Evolutionary conservation across 2,888 invertebrate species (phyloP), one percentile per base, ranked within the genome.

Genomic region (Sesia bembeciformis): DNA sequence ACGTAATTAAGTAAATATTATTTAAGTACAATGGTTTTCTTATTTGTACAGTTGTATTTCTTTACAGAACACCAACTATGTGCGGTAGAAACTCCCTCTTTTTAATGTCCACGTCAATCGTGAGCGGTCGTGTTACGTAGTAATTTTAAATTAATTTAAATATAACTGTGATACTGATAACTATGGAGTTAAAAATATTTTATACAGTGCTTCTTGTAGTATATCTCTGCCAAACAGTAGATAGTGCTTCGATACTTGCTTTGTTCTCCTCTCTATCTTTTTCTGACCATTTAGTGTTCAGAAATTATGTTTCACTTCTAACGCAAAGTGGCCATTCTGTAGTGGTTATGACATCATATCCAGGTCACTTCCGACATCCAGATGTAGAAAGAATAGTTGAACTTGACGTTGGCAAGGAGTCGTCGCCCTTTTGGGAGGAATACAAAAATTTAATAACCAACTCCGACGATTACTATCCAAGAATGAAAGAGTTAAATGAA

Each of bases 281-380:
- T 61, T 62, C 85, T n/a, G 89, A 88, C 56, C 87, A 89, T 57
- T 60, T 78, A 23, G 80, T 88, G 3, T 89, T 72, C 60, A 72
- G 85, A 63, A 84, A 79, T 57, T 87, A 84, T 64, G 57, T 87
- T 4, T 76, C 84, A 4, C 67, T 75, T 6, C 76, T 89, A 2
- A 74, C 74, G 0, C 74, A 76, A 53, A 71, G 62, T 58, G 86
- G 85, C 1, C 86, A 89, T 56, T 74, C 78, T 5, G 59, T 87
- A 3, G 80, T 84, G 4, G 61, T 84, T 39, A 88, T 88, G 89
- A 89, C 87, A 4, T 79, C 89, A 3, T 87, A 81, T 58, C 86
- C 89, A 3, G 87, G 87, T 5, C 75, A 84, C 4, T 85, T 84
- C 59, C 64, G 68, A 40, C 70, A 74, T 52, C 81, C 83, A 49